phyloP scores from a whole-genome alignment of 2,888 invertebrate genomes.

The Pterostichus madidus region DNA sequence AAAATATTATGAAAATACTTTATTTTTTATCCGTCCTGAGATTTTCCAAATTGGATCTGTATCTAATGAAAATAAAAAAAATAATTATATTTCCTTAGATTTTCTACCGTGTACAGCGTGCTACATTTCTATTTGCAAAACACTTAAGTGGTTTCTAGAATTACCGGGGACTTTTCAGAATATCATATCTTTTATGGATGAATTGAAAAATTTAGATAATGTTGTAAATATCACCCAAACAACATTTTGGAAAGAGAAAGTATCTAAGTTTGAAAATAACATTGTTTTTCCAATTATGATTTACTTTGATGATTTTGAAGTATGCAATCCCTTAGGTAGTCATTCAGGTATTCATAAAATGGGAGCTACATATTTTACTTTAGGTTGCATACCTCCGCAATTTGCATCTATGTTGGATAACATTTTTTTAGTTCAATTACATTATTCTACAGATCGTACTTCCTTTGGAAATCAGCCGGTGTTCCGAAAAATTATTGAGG shows the following conservation, averaged over 20 bases:
- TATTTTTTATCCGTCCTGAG: slow-evolving; percentile 42
- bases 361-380: slow-evolving; percentile 69
- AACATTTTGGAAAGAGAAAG: slow-evolving; percentile 61
- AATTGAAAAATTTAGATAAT: too few species aligned
- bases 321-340: slow-evolving; percentile 16
- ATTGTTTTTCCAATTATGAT: slow-evolving; percentile 58
- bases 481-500: slow-evolving; percentile 69
- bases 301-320: too few species aligned
- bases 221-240: slow-evolving; percentile 66
- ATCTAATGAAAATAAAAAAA: slow-evolving; percentile 14
- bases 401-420: slow-evolving; percentile 65
- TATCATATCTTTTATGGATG: slow-evolving; percentile 47
- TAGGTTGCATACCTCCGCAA: slow-evolving; percentile 68
- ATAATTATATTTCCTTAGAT: slow-evolving; percentile 14
- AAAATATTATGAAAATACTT: too few species aligned
- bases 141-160: slow-evolving; percentile 62
- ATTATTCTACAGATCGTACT: slow-evolving; percentile 68
- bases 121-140: too few species aligned
- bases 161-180: slow-evolving; percentile 47
- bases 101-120: slow-evolving; percentile 42
- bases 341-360: slow-evolving; percentile 69
- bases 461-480: slow-evolving; percentile 68
- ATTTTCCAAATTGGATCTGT: slow-evolving; percentile 47
- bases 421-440: slow-evolving; percentile 70
- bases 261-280: slow-evolving; percentile 53